Base-by-base conservation (phyloP, 2,113 vertebrate species). In the Telmatochromis sp. region DNA sequence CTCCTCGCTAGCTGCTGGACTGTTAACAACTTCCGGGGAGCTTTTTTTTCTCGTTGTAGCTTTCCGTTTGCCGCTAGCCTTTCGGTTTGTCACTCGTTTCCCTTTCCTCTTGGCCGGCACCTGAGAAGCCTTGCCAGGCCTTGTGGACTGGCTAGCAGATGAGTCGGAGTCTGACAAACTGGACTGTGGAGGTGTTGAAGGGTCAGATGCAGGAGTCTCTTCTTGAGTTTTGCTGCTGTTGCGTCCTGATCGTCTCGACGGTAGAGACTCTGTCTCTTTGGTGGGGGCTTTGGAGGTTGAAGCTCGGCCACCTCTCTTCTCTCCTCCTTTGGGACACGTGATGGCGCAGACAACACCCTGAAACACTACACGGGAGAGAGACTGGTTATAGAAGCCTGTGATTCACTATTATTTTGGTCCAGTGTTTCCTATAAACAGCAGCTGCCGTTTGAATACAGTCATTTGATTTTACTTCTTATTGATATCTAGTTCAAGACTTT, bases 251-350 rank as follows among this genome's bases (percentile, higher is more conserved):
- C 98, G 96, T 84, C 97, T 96, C 75, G 98, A 94, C 26, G 96
- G 94, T 54, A 96, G 21, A 79, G 95, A 92, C 89, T 97, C 93
- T 1, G 94, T 82, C 89, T 98, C 97, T 92, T 97, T 98, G 92
- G 97, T 96, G 81, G 96, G 94, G 87, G 97, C 97, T 96, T 97
- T 98, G 86, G 97, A 95, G 23, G 96, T 97, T 55, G 98, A 97
- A 68, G 97, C 96, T 54, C 97, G 95, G 82, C 96, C 93, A 55
- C 97, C 96, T 75, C 98, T 97, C 88, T 98, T 99, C 86, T 98
- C 98, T 81, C 97, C 98, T 90, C 98, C 98, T 95, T 98, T 98
- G 47, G 98, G 95, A 94, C 97, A 97, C 0, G 97, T 97, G 93
- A 98, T 93, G 51, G 97, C 96, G 83, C 96, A 98, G 82, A 94